Conservation (phyloP, 1,140 invertebrate species). For the Calliopsis andreniformis region DNA sequence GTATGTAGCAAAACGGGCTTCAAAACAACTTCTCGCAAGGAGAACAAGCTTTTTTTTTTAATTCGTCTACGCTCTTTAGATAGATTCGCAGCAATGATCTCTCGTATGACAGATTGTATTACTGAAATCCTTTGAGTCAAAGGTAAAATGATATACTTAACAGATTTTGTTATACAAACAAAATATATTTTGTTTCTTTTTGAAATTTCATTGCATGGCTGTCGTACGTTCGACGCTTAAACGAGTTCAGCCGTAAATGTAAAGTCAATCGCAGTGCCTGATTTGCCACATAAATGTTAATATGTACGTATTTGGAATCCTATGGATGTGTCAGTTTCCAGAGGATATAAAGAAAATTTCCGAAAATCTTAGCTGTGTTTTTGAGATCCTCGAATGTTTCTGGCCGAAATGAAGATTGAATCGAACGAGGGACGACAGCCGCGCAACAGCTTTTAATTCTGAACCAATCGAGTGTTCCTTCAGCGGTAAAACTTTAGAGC, state of each 20-base stretch:
- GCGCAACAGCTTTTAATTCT: background rate
- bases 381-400: background rate
- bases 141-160: no score
- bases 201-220: no score
- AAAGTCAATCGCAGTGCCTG: slow-evolving; percentile 65
- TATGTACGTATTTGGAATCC: slow-evolving; percentile 30
- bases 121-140: no score
- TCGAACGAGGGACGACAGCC: slow-evolving; percentile 19
- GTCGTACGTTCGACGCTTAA: no score
- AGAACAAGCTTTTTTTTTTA: slow-evolving; percentile 9
- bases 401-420: slow-evolving; percentile 47
- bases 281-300: slow-evolving; percentile 45
- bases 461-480: background rate
- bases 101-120: no score
- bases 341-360: background rate
- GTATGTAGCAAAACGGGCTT: slow-evolving; percentile 23
- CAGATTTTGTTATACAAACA: no score
- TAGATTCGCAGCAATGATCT: no score
- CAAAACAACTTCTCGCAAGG: slow-evolving; percentile 4
- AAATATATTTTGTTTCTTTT: no score
- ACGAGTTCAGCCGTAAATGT: no score
- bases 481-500: no score
- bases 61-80: background rate
- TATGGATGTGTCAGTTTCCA: background rate
- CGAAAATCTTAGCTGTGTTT: background rate